Base-by-base conservation (phyloP, 2,113 vertebrate species). In the Bothrops jararaca region DNA sequence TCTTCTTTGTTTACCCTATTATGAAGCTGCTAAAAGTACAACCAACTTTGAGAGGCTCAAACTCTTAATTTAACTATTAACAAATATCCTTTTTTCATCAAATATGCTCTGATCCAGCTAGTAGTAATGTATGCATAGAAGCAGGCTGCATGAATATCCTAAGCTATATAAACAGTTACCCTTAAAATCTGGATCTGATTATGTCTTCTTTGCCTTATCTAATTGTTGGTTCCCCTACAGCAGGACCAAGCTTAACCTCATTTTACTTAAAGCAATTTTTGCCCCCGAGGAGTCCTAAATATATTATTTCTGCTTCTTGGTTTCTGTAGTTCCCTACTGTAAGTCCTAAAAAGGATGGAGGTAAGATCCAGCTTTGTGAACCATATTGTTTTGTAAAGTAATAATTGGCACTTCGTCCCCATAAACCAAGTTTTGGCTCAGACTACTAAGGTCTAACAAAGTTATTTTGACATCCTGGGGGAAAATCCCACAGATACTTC, bases 1-100 rank as follows among this genome's bases (percentile, higher is more conserved):
- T 95, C 95, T 89, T 29, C 93, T 88, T 93, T 94, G 54, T 91
- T 96, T 93, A 50, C 53, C 60, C 64, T 18, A n/a, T 95, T 93
- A 95, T 90, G 86, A 48, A 34, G 90, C 45, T 86, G 53, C 12
- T 57, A 95, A 94, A 95, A 93, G 53, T 60, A 39, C 92, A 95
- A 90, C 10, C 45, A 11, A 89, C 60, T 95, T 90, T 60, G 69
- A 92, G 92, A 56, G 86, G 92, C 92, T 85, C 85, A 85, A 96
- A 91, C 4, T 88, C 52, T 45, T 88, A 5, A 93, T 50, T 13
- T 10, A 94, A 85, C 93, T 93, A 95, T 94, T 90, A 94, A 93
- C 92, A 93, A 92, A 92, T 93, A 23, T 1, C 9, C 10, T 52
- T 23, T 91, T 92, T 92, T 34, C 0, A 26, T 92, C 60, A 11